Conservation (phyloP, 2,888 invertebrate species). For the Drosophila nr. medialis region DNA sequence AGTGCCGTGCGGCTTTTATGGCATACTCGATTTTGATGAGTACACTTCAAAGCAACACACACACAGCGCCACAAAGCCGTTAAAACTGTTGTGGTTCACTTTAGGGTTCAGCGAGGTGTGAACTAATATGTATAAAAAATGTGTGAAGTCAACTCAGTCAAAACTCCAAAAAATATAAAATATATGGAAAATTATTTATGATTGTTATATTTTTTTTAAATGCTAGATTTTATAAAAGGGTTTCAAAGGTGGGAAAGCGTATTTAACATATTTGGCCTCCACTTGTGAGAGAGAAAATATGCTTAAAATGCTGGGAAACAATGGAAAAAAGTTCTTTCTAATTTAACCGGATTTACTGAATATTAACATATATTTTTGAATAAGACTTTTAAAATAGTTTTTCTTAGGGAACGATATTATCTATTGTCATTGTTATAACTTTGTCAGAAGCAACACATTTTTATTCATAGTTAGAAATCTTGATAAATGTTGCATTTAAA, state of each 20-base stretch:
- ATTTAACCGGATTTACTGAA: constrained; percentile 9
- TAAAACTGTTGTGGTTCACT: not conserved
- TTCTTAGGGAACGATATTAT: not conserved
- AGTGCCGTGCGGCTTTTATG: constrained; percentile 43
- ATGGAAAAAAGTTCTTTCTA: not conserved
- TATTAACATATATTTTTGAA: constrained; percentile 6
- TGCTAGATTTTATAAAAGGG: not conserved
- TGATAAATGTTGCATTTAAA: not conserved
- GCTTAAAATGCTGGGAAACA: constrained; percentile 1
- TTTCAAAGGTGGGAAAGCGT: not conserved
- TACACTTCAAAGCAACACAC: constrained; percentile 17
- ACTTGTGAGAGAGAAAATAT: not conserved
- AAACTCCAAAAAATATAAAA: not conserved
- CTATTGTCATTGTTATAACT: not conserved
- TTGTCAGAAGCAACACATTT: not conserved
- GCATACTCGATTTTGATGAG: constrained; percentile 27
- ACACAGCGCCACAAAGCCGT: constrained; percentile 36
- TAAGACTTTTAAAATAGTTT: not conserved
- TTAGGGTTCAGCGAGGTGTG: constrained; percentile 15
- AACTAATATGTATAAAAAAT: not conserved
- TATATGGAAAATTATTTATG: constrained; percentile 3
- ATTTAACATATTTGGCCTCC: not conserved
- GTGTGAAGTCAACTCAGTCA: not conserved
- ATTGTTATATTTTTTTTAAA: constrained; percentile 6
- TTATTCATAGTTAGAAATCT: not conserved